Conservation (phyloP, 2,797 vertebrate genomes). For the Anolis apletophallus region DNA sequence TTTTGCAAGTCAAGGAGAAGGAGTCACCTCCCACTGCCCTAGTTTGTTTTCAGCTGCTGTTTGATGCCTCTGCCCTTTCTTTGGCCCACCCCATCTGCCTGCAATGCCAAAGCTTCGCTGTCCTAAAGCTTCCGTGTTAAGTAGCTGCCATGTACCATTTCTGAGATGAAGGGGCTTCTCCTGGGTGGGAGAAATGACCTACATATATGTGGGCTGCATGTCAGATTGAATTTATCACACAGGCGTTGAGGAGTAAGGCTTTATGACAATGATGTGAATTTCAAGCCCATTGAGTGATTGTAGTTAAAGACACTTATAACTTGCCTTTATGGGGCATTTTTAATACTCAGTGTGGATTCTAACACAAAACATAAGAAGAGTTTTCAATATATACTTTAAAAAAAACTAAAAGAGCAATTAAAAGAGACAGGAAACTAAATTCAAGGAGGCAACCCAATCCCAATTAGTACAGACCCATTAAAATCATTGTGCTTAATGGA, state of each 20-base stretch:
- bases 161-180: background rate
- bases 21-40: background rate
- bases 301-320: background rate
- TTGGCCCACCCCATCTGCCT: background rate
- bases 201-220: constrained; percentile 5
- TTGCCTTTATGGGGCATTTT: background rate
- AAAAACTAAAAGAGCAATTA: background rate
- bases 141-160: background rate
- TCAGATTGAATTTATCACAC: constrained; percentile 15
- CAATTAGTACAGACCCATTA: no score
- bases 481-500: no score
- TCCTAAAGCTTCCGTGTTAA: background rate
- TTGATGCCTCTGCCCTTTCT: constrained; percentile 10
- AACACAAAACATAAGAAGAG: background rate
- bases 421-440: background rate
- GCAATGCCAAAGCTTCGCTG: background rate
- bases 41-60: constrained; percentile 13
- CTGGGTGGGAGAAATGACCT: constrained; percentile 25
- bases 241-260: background rate
- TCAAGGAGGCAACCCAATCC: no score
- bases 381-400: background rate
- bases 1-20: constrained; percentile 12
- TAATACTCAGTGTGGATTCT: background rate
- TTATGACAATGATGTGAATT: background rate
- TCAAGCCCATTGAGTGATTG: background rate